These are phyloP conservation scores for Tetragnatha montana DNA, from an alignment of 2,888 invertebrate species.

Conservation along the genomic window DNA sequence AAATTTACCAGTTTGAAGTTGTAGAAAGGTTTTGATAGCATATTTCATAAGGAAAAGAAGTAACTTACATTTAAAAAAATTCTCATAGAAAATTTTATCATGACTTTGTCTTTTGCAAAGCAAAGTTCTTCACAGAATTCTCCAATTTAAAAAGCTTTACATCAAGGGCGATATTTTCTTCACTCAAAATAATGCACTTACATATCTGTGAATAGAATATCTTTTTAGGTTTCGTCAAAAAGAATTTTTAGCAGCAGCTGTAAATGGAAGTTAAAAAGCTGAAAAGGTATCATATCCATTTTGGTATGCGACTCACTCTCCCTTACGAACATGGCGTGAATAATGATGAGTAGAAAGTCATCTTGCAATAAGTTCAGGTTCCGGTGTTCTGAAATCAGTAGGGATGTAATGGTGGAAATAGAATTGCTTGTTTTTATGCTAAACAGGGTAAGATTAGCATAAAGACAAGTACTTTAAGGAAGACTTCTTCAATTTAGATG, in stretches of 20 bases:
- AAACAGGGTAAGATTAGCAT: no score
- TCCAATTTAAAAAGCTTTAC: neutral
- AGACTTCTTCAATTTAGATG: no score
- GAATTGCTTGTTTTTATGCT: no score
- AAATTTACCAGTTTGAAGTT: no score
- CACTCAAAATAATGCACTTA: neutral
- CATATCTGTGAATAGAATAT: neutral
- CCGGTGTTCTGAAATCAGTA: neutral
- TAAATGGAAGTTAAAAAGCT: neutral
- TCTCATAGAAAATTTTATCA: no score
- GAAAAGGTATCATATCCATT: neutral
- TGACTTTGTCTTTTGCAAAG: no score
- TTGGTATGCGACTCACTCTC: neutral
- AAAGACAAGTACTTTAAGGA: no score
- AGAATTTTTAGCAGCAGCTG: neutral
- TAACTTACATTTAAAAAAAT: no score
- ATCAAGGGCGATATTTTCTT: neutral
- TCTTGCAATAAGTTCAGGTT: neutral
- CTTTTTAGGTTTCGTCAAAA: neutral
- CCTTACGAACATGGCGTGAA: neutral
- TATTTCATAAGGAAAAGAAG: no score
- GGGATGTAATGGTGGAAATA: neutral
- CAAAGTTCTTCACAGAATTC: neutral
- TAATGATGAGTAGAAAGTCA: neutral
- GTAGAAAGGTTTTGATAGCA: no score